A percentile compares a stretch with the other conserved stretches of the same genome.
phyloP scores from a whole-genome alignment of 2,797 vertebrate species.

The Galaxias olidus region DNA sequence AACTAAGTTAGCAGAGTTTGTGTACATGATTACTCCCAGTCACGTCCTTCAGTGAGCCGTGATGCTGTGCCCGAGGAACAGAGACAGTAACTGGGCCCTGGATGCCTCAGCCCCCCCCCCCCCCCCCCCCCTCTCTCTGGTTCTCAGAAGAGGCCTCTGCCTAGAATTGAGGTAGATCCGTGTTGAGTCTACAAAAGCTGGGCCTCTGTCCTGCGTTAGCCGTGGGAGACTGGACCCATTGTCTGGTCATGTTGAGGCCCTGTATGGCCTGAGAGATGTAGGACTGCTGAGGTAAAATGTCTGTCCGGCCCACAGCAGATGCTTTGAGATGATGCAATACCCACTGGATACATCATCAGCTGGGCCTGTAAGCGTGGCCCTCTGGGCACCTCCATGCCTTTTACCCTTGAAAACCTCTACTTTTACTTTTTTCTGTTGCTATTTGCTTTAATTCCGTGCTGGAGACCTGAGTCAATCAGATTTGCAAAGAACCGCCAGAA shows the following conservation, averaged over 20 bases:
- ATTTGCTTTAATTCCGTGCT: too few relatives aligned
- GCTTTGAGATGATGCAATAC: constrained; percentile 36
- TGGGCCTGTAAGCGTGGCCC: background rate
- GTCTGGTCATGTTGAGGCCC: constrained; percentile 35
- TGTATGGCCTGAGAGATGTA: constrained; percentile 27
- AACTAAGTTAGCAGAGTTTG: constrained; percentile 4
- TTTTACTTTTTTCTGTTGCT: too few relatives aligned
- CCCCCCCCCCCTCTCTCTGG: background rate
- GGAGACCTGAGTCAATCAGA: too few relatives aligned
- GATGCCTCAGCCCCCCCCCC: background rate
- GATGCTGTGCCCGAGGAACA: background rate
- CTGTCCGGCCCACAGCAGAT: background rate
- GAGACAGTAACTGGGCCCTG: background rate
- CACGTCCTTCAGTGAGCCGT: constrained; percentile 5
- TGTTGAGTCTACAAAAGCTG: constrained; percentile 44
- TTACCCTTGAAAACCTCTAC: too few relatives aligned
- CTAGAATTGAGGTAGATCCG: constrained; percentile 38
- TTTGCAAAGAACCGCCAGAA: too few relatives aligned
- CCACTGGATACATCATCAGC: constrained; percentile 16
- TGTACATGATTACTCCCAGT: constrained; percentile 1
- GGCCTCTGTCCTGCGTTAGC: constrained; percentile 43
- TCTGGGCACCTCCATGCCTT: too few relatives aligned
- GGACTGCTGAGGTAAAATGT: constrained; percentile 33
- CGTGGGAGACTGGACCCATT: constrained; percentile 48
- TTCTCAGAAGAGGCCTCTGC: constrained; percentile 17